These are phyloP conservation scores for Eidolon dupreanum DNA, from an alignment of 2,797 vertebrate species.

Conservation along the genomic window DNA sequence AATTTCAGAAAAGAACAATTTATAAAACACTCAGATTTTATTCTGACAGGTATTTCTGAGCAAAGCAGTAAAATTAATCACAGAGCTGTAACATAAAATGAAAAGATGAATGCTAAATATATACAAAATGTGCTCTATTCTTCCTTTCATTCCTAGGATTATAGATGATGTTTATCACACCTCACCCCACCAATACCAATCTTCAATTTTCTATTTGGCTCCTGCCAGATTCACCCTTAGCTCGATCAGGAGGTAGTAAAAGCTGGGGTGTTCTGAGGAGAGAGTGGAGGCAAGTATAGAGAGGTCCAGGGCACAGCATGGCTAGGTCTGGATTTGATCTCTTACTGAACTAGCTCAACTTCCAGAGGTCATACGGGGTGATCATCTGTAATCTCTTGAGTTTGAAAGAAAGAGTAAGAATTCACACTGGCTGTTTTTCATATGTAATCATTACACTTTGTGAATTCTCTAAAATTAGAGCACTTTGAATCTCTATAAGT, in stretches of 20 bases:
- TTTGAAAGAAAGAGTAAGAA: background rate
- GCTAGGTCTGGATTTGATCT: background rate
- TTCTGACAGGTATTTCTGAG: conserved; percentile 46
- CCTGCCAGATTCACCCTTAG: background rate
- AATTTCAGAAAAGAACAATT: conserved; percentile 39
- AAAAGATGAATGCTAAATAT: background rate
- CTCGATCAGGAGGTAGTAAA: background rate
- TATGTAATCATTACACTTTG: background rate
- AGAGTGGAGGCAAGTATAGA: background rate
- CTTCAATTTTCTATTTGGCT: background rate
- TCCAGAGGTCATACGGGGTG: background rate
- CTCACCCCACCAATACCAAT: background rate
- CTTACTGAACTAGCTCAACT: background rate
- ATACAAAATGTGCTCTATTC: background rate
- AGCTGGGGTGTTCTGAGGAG: background rate
- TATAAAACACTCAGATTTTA: conserved; percentile 10
- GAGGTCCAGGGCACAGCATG: background rate
- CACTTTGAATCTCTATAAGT: background rate
- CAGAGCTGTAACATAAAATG: background rate
- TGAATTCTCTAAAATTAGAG: conserved; percentile 29
- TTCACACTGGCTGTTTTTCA: background rate
- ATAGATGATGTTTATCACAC: background rate
- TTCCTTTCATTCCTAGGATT: background rate
- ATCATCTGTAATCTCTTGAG: background rate
- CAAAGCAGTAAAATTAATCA: conserved; percentile 28